A percentile compares a stretch with the other conserved stretches of the same genome.
These are phyloP conservation scores for Tympanuchus pallidicinctus DNA, from an alignment of 2,113 vertebrate genomes.

Conservation along the genomic window DNA sequence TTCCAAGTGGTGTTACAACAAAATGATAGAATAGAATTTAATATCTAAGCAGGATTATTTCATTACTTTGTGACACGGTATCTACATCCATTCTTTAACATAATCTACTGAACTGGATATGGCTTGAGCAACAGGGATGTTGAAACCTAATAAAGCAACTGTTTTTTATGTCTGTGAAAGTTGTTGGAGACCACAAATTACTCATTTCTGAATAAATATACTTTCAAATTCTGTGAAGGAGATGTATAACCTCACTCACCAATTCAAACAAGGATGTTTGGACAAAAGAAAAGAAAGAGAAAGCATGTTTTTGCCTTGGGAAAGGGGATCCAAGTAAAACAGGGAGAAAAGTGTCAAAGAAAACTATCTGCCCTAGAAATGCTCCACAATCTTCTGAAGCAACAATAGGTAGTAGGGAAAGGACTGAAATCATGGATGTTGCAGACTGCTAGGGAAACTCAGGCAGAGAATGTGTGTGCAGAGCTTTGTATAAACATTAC, in stretches of 20 bases:
- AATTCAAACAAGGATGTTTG: conserved; percentile 11
- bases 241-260: not conserved
- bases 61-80: not conserved
- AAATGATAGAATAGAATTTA: not conserved
- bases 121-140: not conserved
- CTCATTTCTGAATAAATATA: conserved; percentile 18
- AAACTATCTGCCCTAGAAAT: not conserved
- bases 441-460: not conserved
- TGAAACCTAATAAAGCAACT: not conserved
- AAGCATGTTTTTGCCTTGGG: not conserved
- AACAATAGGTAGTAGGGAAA: not conserved
- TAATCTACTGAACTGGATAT: not conserved
- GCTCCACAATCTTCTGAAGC: not conserved
- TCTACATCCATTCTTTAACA: not conserved
- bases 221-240: not conserved
- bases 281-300: not conserved
- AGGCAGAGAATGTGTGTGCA: not conserved
- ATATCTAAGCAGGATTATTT: conserved; percentile 7
- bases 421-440: not conserved
- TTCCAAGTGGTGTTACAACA: not conserved
- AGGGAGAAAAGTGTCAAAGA: not conserved
- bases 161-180: not conserved
- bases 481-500: not conserved
- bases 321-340: conserved; percentile 6
- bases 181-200: not conserved